phyloP scores from a whole-genome alignment of 2,888 invertebrate genomes.

The Erpobdella octoculata region DNA sequence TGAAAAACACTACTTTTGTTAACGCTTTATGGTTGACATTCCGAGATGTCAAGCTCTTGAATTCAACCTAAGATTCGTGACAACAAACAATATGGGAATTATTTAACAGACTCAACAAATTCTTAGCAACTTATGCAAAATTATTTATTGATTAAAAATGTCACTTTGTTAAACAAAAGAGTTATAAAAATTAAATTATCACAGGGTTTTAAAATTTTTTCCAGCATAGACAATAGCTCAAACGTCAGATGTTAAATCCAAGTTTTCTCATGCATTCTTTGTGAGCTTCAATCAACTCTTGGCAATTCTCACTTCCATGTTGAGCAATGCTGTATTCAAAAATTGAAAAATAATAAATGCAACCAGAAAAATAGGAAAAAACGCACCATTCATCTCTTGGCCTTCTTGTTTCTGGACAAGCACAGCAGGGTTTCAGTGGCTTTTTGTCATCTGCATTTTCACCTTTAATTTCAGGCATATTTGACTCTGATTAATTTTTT shows the following conservation, averaged over 20 bases:
- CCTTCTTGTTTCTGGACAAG: slow-evolving; percentile 89
- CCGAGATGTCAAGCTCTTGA: no score
- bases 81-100: no score
- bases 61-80: no score
- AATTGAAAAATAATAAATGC: neutral
- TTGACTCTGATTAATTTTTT: neutral
- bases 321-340: slow-evolving; percentile 69
- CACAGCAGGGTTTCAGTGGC: slow-evolving; percentile 87
- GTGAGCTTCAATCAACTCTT: slow-evolving; percentile 83
- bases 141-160: no score
- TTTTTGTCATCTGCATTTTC: slow-evolving; percentile 29
- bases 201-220: no score
- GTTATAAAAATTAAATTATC: no score
- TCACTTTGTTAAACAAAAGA: no score
- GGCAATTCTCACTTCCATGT: slow-evolving; percentile 83
- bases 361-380: neutral
- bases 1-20: no score
- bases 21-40: no score
- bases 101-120: no score
- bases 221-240: no score
- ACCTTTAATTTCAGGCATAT: neutral
- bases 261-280: slow-evolving; percentile 88
- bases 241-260: slow-evolving; percentile 84
- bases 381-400: slow-evolving; percentile 79
- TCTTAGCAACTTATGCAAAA: no score